Base-by-base conservation (phyloP, 2,888 invertebrate genomes). In the Orchesella flavescens region DNA sequence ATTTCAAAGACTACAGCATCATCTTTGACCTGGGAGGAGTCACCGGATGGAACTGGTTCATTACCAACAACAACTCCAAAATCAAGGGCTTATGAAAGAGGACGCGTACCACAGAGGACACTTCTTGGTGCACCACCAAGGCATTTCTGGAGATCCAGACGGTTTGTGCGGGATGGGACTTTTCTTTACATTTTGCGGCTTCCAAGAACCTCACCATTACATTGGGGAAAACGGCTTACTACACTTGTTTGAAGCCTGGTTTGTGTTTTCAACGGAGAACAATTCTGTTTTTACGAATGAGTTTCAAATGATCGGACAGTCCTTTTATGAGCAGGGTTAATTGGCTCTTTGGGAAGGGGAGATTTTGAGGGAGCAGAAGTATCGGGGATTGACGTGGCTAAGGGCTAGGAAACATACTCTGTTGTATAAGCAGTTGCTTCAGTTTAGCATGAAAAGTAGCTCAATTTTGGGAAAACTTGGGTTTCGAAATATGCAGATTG, bases 11-110 rank as follows among this genome's bases (percentile, higher is more conserved):
- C 34, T 85, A 85, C 72, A 78, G 76, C 1, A 81, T 85, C 23
- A 71, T 75, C 10, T 84, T 85, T 73, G 85, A 85, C 71, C 65
- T 75, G 69, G 76, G 76, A 1, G 85, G 85, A 1, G 66, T 84
- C 34, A 81, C 81, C 0, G 85, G 85, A 34, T 85, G 82, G 69
- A 66, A 74, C 5, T 53, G 73, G 44, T 85, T 85, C 44, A 63
- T 19, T 59, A 76, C 57, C 17, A 75, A 19, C 12, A 59, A 71
- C 1, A 53, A 74, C 12, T 43, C 83, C 1, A 65, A 71, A 63
- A 63, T 84, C 0, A 17, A 49, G n/a, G 24, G 59, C 9, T 24
- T 80, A 3, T 1, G 2, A 21, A 21, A 7, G 5, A 17, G 80
- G 24, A 19, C 74, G 1, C 13, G 9, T 1, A 21, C 73, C 15